These are phyloP conservation scores for Phorcus lineatus DNA, from an alignment of 2,888 invertebrate species.

Conservation along the genomic window DNA sequence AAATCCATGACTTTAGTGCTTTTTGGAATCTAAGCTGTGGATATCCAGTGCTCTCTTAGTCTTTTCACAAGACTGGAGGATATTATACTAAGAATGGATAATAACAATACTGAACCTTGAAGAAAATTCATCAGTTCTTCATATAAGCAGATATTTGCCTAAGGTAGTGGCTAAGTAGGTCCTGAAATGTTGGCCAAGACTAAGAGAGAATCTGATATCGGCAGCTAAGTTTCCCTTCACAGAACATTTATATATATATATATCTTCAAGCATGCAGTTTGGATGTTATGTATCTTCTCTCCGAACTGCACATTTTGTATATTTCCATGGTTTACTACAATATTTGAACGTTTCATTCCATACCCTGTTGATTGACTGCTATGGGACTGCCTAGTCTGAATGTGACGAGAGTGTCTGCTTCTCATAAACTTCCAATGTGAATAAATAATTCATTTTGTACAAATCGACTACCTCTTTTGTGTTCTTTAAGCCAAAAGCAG, in stretches of 20 bases:
- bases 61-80: too few species aligned
- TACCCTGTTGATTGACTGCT: background rate
- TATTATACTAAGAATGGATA: too few species aligned
- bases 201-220: too few species aligned
- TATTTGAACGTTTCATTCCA: constrained; percentile 16
- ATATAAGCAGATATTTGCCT: too few species aligned
- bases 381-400: background rate
- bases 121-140: too few species aligned
- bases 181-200: too few species aligned
- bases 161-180: too few species aligned
- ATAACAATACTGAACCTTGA: too few species aligned
- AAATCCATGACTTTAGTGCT: constrained; percentile 4
- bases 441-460: constrained; percentile 25
- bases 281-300: background rate
- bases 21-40: background rate
- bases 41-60: too few species aligned
- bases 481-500: background rate
- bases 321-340: constrained; percentile 14
- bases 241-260: background rate
- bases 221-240: too few species aligned
- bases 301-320: constrained; percentile 7
- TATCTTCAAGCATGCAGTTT: background rate
- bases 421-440: constrained; percentile 17
- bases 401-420: background rate
- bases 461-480: background rate